Evolutionary conservation across 2,797 vertebrate species (phyloP), one percentile per base, ranked within the genome.

Genomic region (Urocyon cinereoargenteus): DNA sequence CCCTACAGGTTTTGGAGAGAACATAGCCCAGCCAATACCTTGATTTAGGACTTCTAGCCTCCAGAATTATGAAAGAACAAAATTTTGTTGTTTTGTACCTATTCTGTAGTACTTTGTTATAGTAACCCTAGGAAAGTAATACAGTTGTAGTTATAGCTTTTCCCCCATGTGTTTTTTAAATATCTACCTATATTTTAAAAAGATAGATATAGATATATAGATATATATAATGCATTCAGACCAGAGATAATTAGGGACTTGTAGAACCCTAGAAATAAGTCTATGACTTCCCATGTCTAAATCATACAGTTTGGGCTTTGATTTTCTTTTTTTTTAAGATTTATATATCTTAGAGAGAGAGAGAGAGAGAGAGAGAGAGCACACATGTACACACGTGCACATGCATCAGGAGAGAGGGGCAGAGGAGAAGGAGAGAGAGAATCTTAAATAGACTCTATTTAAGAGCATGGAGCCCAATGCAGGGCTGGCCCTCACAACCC

Each of bases 161-260:
- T 73, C 14, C 14, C 3, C 7, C 31, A 24, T 10, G n/a, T 34
- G 19, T 66, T 89, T 87, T 87, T 90, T 21, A 68, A 83, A 90
- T 45, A 94, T 68, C 85, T 31, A 93, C 26, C 79, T 10, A 34
- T 15, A 83, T 75, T 73, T 93, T 40, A 34, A 55, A 94, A 77
- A 87, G 26, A 22, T 16, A 84, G 3, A 22, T 36, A 22, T 31
- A 86, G 40, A 86, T 21, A 87, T 26, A 26, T 16, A 84, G 2
- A 22, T 36, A 86, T 4, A 22, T n/a, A 86, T 34, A 66, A 93
- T 16, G 64, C 55, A 84, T 53, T 85, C 21, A 59, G 75, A 66
- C 22, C 85, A 72, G 93, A 94, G 36, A 64, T 24, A 84, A 87
- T 73, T 82, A 77, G 77, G 24, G 12, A 95, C 55, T 19, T 75